These are phyloP conservation scores for Drosophila macrothrix DNA, from an alignment of 2,888 invertebrate genomes.

Conservation along the genomic window DNA sequence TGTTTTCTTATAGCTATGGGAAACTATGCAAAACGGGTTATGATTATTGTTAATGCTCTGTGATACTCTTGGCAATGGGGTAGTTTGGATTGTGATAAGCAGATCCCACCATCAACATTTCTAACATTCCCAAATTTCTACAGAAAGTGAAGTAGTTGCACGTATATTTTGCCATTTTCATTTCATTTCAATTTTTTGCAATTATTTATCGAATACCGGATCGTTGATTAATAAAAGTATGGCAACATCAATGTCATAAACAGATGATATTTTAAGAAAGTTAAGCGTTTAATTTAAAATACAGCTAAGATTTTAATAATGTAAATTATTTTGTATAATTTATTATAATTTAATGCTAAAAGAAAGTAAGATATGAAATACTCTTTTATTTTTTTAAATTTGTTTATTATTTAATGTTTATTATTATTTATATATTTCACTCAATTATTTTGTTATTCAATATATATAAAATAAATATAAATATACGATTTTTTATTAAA, in stretches of 20 bases:
- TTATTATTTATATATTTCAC: no score
- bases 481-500: neutral
- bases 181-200: no score
- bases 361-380: neutral
- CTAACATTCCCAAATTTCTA: no score
- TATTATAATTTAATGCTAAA: neutral
- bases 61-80: slow-evolving; percentile 11
- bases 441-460: neutral
- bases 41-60: slow-evolving; percentile 47
- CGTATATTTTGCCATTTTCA: neutral
- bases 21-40: slow-evolving; percentile 73
- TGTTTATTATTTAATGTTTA: neutral
- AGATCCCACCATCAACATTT: neutral
- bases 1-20: slow-evolving; percentile 56
- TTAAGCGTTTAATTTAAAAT: neutral
- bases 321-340: neutral
- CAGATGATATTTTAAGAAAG: neutral
- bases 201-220: neutral
- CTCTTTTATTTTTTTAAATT: neutral
- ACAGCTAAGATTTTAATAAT: neutral
- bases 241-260: no score
- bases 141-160: neutral
- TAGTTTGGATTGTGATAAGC: neutral
- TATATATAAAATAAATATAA: neutral
- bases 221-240: neutral